Evolutionary conservation across 1,140 invertebrate species (phyloP).

Genomic region (Macrostomum lignano): DNA sequence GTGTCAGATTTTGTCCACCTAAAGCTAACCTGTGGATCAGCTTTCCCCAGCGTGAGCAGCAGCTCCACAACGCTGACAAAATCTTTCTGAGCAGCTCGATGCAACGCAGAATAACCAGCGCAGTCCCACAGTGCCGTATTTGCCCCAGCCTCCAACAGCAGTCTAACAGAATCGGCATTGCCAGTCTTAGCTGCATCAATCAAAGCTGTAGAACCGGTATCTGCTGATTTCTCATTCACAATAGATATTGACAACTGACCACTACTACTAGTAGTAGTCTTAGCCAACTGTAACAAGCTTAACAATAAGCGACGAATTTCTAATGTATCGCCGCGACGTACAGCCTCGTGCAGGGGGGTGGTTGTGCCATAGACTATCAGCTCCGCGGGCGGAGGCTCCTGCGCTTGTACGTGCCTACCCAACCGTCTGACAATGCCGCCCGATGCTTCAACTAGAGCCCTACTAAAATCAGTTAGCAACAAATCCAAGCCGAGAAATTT

Average conservation of each 20-base stretch:
- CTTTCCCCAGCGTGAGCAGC: slow-evolving; percentile 11
- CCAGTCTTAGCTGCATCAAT: slow-evolving; percentile 5
- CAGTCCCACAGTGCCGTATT: slow-evolving; percentile 23
- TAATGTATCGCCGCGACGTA: slow-evolving; percentile 3
- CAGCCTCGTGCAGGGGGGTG: neutral
- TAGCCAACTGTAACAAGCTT: too few relatives aligned
- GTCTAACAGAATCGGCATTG: slow-evolving; percentile 2
- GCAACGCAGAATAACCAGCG: slow-evolving; percentile 10
- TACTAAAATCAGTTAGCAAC: slow-evolving; percentile 6
- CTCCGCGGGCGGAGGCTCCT: slow-evolving; percentile 1
- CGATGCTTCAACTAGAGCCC: slow-evolving; percentile 3
- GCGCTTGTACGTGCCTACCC: neutral
- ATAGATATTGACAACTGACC: too few relatives aligned
- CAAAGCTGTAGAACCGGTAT: slow-evolving; percentile 6
- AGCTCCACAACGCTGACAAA: slow-evolving; percentile 9
- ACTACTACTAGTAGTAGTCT: too few relatives aligned
- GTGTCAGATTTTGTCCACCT: too few relatives aligned
- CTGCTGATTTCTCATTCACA: slow-evolving; percentile 7
- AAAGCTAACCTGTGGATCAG: slow-evolving; percentile 13
- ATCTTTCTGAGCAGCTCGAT: slow-evolving; percentile 44
- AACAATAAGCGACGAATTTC: slow-evolving; percentile 1
- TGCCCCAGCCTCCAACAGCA: slow-evolving; percentile 17
- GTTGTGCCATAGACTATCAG: slow-evolving; percentile 4
- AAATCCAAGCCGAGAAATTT: slow-evolving; percentile 6
- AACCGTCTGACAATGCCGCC: neutral